Base-by-base conservation (phyloP, 64 coral and sea anemone genomes). In the Pachyseris speciosa region DNA sequence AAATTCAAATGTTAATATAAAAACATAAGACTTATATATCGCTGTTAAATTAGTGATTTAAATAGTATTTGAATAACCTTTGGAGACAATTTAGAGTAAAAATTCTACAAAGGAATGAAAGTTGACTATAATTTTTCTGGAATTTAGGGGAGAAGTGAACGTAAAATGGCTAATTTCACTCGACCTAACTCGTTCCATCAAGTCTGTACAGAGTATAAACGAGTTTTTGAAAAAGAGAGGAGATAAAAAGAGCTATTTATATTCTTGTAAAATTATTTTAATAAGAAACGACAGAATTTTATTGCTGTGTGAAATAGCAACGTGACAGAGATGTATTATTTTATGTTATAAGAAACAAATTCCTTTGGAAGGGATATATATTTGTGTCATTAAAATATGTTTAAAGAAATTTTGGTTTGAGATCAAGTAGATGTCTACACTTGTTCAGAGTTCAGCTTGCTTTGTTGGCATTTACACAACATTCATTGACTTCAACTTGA, bases 211-310 rank as follows among this genome's bases (percentile, higher is more conserved):
- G 77, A 57, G 77, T 81, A 22, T 20, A 39, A 58, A 34, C 13
- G 9, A 36, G 40, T 32, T 53, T 40, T 61, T 16, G 19, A 24
- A 31, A 37, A 59, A 61, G 61, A 3, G 53, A 32, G 39, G 53
- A 28, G 40, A 19, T n/a, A 39, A 22, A 59, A 81, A 81, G 53
- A 60, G 20, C 7, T 81, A 81, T 78, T 81, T 81, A 81, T 81
- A 61, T 59, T 61, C 20, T 81, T 80, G 50, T 78, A 41, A 81
- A 81, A 61, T 81, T 81, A 81, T 81, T 81, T 81, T 81, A 81
- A 81, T 61, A 61, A 20, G 42, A 76, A 51, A 76, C 45, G 31
- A 44, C 2, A 61, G 24, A 76, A 76, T 31, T 31, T 51, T n/a
- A 50, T 61, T 60, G 77, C 51, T 61, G 75, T 63, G 25, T 81